Percentiles rank a stretch among this genome's conserved stretches.
These are phyloP conservation scores for Centropus unirufus DNA, from an alignment of 2,113 vertebrate genomes.

Conservation along the genomic window DNA sequence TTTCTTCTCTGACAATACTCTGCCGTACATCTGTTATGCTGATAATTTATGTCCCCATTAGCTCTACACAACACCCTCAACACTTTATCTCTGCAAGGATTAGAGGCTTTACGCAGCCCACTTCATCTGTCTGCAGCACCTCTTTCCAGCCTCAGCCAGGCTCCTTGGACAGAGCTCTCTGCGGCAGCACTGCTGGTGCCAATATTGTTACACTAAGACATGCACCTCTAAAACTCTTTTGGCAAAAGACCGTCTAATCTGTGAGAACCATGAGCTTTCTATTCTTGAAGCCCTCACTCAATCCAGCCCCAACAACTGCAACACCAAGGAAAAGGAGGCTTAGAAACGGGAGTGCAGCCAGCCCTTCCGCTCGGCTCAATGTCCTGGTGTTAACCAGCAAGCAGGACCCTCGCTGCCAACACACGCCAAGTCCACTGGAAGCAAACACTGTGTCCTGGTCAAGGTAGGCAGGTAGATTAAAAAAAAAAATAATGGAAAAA, in stretches of 20 bases:
- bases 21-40: neutral
- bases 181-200: neutral
- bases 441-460: neutral
- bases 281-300: neutral
- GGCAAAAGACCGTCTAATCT: slow-evolving; percentile 30
- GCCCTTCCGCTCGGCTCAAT: neutral
- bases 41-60: neutral
- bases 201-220: neutral
- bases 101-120: neutral
- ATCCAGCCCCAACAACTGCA: neutral
- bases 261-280: neutral
- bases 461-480: neutral
- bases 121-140: neutral
- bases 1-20: neutral
- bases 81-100: neutral
- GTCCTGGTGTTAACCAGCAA: neutral
- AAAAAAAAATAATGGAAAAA: neutral
- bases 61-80: neutral
- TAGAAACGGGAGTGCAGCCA: neutral
- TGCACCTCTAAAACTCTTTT: neutral
- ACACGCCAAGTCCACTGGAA: neutral
- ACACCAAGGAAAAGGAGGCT: neutral
- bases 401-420: neutral
- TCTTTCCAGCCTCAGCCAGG: neutral
- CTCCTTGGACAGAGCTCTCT: neutral